Percentiles rank a stretch among this genome's conserved stretches.
Evolutionary conservation across 2,113 vertebrate species (phyloP).

Genomic region (Tinamus guttatus): DNA sequence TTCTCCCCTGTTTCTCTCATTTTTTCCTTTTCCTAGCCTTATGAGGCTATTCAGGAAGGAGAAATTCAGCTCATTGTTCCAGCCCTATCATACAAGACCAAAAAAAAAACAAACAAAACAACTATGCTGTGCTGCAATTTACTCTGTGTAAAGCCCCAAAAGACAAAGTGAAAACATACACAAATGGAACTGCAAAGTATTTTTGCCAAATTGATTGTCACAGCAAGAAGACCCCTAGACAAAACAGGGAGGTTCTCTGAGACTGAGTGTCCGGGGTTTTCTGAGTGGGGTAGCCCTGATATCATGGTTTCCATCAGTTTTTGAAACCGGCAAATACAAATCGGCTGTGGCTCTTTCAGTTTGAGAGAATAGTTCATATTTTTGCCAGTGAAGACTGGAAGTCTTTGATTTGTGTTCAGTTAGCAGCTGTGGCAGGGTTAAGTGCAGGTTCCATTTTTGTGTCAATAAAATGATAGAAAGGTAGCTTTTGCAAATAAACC

Average conservation of each 20-base stretch:
- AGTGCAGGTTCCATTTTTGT: constrained; percentile 48
- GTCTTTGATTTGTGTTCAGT: constrained; percentile 52
- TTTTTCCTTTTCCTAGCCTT: constrained; percentile 16
- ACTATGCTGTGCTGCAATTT: not conserved
- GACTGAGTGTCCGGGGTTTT: too few species aligned
- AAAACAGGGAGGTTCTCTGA: constrained; percentile 22
- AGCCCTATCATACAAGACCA: not conserved
- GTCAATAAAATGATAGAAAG: constrained; percentile 46
- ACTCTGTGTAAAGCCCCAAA: not conserved
- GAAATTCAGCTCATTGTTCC: not conserved
- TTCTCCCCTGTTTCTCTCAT: not conserved
- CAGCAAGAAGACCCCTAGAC: not conserved
- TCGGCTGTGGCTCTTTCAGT: not conserved
- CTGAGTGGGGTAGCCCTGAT: constrained; percentile 40
- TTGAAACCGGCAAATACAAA: constrained; percentile 18
- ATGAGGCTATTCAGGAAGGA: constrained; percentile 1
- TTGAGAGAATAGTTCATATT: constrained; percentile 32
- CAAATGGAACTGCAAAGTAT: not conserved
- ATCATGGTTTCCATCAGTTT: constrained; percentile 7
- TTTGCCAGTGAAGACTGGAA: constrained; percentile 14
- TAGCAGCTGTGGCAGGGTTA: constrained; percentile 33
- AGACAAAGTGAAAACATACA: not conserved
- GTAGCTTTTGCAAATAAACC: constrained; percentile 53
- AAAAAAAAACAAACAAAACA: not conserved
- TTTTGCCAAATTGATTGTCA: not conserved